Evolutionary conservation across 2,888 invertebrate genomes (phyloP), one percentile per base, ranked within the genome.

Genomic region (Mayetiola destructor): DNA sequence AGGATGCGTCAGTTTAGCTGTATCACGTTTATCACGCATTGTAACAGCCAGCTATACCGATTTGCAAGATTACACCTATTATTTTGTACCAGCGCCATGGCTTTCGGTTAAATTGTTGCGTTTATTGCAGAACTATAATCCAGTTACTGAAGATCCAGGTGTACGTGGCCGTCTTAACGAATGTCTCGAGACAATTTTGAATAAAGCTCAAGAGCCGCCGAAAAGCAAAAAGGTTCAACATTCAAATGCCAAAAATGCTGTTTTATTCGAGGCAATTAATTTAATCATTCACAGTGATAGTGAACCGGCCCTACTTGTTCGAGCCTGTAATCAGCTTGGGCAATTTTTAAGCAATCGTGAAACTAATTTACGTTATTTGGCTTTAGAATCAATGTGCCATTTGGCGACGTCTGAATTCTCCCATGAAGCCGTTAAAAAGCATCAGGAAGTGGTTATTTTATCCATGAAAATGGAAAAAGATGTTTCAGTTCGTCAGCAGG

Each of bases 81-180:
- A 99, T 72, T 99, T 99, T 79, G 97, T 99, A 61, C 97, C 99
- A 63, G 99, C 97, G n/a, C 99, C 99, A 16, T 99, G 99, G 99
- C 80, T 99, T 35, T 97, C 96, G 59, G 96, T 99, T 18, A 99
- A 99, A 75, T 76, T 99, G 59, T 76, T 99, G 61, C 81, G 97
- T 64, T 78, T 99, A 60, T 76, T 99, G 62, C 99, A 99, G 74
- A 97, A 99, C 72, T 99, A 99, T 68, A 95, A 95, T 61, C 96
- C 97, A 20, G 96, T 97, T 65, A 77, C 81, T 64, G 94, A 95
- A 68, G 97, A 99, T 76, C 93, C 97, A 53, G 95, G 95, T 35
- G 94, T 99, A 2, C 81, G 94, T 62, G 94, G 95, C 16, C 82
- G 97, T 61, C 77, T 99, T 48, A 93, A 96, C 66, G 99, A 99